Evolutionary conservation across 1,140 invertebrate genomes (phyloP), one percentile per base, ranked within the genome.

Genomic region (Cherax destructor): DNA sequence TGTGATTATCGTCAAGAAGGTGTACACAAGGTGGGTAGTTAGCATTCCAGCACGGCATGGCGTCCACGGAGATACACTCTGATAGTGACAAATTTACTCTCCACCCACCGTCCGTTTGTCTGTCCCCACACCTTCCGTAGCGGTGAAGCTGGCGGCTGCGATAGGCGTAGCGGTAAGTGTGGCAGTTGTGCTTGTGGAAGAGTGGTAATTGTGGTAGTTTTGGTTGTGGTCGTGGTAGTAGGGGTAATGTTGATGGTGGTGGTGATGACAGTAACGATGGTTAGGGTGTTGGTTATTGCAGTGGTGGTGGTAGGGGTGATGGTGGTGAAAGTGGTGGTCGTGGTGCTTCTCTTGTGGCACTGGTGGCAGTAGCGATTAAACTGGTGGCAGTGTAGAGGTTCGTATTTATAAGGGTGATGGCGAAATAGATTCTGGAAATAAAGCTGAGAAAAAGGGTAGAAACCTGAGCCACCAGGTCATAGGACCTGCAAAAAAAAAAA

Each of bases 61-160:
- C 41, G 86, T 41, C 86, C 86, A n/a, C 24, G 24, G 18, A 80
- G 86, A 88, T 88, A 80, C 86, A 81, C 56, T 52, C 13, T 30
- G 86, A 88, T 88, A 88, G 86, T 81, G 86, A 88, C 86, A 81
- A 81, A 88, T 7, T 88, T 81, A 88, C 81, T 72, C 86, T 52
- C 79, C 78, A 52, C 16, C 78, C 41, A 52, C 47, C 79, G 59
- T 65, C 76, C 50, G 59, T 13, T 24, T 79, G 56, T 7, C 24
- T 30, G 52, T 56, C 52, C 9, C 10, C 18, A 30, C 56, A 6
- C 41, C 16, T 56, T 49, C 59, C 69, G 61, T 16, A 16, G 16
- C 56, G 16, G 56, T 65, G 61, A 18, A 9, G 52, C 52, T 56
- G 52, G 52, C 11, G 52, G 52, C 11, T 13, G 3, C 52, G 6